A percentile compares a stretch with the other conserved stretches of the same genome.
phyloP scores from a whole-genome alignment of 2,797 vertebrate genomes.

The Odontamblyopus rebecca region DNA sequence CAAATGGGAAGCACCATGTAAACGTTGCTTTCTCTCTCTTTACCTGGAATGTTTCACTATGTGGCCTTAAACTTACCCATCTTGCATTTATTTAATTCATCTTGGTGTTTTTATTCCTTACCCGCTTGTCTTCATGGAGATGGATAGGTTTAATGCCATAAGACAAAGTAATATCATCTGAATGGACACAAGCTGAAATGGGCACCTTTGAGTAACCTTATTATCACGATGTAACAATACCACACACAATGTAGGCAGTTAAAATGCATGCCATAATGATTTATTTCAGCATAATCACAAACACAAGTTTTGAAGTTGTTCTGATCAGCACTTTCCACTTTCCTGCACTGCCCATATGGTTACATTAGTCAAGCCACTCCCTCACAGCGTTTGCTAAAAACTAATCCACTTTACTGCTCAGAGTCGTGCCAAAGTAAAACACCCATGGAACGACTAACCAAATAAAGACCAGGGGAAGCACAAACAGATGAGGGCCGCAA shows the following conservation, averaged over 20 bases:
- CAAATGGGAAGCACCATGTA: too few relatives aligned
- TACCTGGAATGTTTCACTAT: too few relatives aligned
- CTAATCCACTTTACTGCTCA: constrained; percentile 50
- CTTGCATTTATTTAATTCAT: too few relatives aligned
- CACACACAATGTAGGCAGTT: too few relatives aligned
- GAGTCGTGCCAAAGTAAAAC: constrained; percentile 40
- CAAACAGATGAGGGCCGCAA: constrained; percentile 53
- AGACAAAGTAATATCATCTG: too few relatives aligned
- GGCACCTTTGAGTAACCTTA: too few relatives aligned
- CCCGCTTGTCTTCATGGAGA: background rate
- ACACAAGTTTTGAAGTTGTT: background rate
- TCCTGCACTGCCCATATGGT: background rate
- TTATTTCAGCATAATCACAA: background rate
- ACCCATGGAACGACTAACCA: constrained; percentile 46
- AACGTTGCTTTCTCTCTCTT: too few relatives aligned
- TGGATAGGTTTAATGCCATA: background rate
- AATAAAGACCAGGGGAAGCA: constrained; percentile 43
- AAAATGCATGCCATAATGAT: background rate
- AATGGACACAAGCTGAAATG: too few relatives aligned
- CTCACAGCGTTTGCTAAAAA: constrained; percentile 35
- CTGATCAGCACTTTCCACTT: background rate
- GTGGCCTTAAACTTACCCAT: background rate
- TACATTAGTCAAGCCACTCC: constrained; percentile 8
- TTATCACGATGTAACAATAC: too few relatives aligned
- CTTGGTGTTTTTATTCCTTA: background rate